Evolutionary conservation across 35 echinoderm and acorn worm species (phyloP).

Genomic region (Strongylocentrotus purpuratus): DNA sequence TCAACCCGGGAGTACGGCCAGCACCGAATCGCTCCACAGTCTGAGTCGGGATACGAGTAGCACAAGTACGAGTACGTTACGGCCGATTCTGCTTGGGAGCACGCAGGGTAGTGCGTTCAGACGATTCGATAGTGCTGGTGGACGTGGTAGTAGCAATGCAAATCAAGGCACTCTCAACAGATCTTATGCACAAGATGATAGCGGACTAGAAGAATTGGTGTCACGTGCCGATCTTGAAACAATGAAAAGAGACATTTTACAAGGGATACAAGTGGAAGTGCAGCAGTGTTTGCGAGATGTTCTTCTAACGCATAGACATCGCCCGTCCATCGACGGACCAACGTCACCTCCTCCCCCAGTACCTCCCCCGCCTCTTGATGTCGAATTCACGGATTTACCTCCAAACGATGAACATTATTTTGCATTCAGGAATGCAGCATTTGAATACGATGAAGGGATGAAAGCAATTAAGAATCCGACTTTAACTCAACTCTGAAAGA

Average conservation of each 20-base stretch:
- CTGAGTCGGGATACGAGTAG: background rate
- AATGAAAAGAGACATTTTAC: constrained; percentile 26
- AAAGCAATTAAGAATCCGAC: background rate
- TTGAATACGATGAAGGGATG: background rate
- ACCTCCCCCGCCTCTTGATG: constrained; percentile 20
- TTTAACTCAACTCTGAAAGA: constrained; percentile 23
- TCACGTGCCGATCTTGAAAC: background rate
- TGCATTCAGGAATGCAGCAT: constrained; percentile 21
- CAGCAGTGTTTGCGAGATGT: constrained; percentile 25
- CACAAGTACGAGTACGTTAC: too few species aligned
- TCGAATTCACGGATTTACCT: background rate
- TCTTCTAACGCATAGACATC: background rate
- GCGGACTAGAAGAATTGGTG: constrained; percentile 21
- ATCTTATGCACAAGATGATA: background rate
- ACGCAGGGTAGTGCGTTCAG: background rate
- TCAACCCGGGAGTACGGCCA: background rate
- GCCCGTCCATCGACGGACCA: background rate
- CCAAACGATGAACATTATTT: constrained; percentile 1
- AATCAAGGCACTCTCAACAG: background rate
- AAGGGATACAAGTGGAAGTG: background rate
- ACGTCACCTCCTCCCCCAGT: constrained; percentile 33
- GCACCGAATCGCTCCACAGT: background rate
- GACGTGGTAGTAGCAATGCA: background rate
- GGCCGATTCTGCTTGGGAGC: constrained; percentile 1
- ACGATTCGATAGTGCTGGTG: background rate